Percentiles rank a stretch among this genome's conserved stretches.
These are phyloP conservation scores for Toxotes chatareus DNA, from an alignment of 2,113 vertebrate species.

Conservation along the genomic window DNA sequence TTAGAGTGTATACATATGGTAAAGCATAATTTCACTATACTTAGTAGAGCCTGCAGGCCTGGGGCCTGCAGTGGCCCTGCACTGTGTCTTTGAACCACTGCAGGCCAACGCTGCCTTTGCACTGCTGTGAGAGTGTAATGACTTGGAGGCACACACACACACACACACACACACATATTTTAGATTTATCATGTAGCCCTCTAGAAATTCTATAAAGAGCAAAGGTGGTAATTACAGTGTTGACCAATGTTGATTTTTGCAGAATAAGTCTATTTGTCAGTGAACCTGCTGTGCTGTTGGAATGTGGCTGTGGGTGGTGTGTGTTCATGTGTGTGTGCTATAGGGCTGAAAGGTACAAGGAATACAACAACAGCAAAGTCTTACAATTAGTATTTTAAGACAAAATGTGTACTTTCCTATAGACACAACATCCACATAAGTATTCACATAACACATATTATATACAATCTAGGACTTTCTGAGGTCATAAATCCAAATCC, in stretches of 20 bases:
- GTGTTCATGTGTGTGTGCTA: conserved; percentile 2
- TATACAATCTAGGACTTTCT: not conserved
- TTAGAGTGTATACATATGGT: not conserved
- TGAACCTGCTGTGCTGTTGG: conserved; percentile 77
- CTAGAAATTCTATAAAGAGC: conserved; percentile 94
- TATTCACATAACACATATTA: not conserved
- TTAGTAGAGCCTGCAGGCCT: not conserved
- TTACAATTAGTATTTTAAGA: not conserved
- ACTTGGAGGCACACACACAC: not conserved
- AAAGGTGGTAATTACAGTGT: conserved; percentile 93
- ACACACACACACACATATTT: conserved; percentile 81
- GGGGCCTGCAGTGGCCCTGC: no score
- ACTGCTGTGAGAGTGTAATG: not conserved
- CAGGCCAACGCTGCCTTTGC: no score
- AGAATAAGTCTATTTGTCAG: conserved; percentile 95
- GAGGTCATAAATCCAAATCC: no score
- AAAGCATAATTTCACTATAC: not conserved
- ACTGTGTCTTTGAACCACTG: no score
- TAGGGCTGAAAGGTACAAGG: not conserved
- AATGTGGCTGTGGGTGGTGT: conserved; percentile 6
- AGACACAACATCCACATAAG: not conserved
- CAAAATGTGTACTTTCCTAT: not conserved
- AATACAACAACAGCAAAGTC: not conserved
- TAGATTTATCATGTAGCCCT: conserved; percentile 94
- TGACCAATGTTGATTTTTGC: conserved; percentile 95